Evolutionary conservation across 2,113 vertebrate species (phyloP).

Genomic region (Ibidorhyncha struthersii): DNA sequence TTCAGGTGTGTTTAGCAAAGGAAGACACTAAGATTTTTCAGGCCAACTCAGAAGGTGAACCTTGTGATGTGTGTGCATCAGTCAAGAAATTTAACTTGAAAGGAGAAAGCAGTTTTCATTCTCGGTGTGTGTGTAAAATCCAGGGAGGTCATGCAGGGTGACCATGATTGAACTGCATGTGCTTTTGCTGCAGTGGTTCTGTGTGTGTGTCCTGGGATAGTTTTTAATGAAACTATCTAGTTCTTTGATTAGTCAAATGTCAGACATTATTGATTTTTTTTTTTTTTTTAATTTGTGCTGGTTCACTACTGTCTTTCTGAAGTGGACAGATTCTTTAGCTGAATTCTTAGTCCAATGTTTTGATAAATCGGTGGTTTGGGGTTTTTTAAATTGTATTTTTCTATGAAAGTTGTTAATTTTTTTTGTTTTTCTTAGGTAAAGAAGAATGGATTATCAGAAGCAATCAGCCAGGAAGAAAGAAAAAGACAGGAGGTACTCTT

Average conservation of each 20-base stretch:
- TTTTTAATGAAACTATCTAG: background rate
- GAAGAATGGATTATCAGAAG: slow-evolving; percentile 85
- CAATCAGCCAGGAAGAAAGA: slow-evolving; percentile 87
- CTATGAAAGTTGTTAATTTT: background rate
- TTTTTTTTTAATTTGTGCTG: background rate
- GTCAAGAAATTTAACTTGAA: no score
- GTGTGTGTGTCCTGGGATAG: background rate
- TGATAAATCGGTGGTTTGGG: background rate
- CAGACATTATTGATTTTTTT: fast-evolving
- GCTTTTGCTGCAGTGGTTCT: background rate
- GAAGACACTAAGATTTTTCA: no score
- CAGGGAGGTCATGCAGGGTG: background rate
- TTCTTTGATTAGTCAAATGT: background rate
- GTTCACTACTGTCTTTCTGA: background rate
- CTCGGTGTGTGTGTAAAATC: no score
- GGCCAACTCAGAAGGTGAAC: no score
- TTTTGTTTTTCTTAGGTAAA: slow-evolving; percentile 80
- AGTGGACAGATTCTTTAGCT: background rate
- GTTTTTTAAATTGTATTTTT: background rate
- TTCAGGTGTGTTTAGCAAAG: no score
- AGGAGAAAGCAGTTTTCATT: no score
- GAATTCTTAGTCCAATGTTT: background rate
- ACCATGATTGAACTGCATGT: fast-evolving
- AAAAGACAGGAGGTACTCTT: slow-evolving; percentile 92
- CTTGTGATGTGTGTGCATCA: no score